Evolutionary conservation across 2,113 vertebrate species (phyloP).

Genomic region (Rhadina sibilatrix): DNA sequence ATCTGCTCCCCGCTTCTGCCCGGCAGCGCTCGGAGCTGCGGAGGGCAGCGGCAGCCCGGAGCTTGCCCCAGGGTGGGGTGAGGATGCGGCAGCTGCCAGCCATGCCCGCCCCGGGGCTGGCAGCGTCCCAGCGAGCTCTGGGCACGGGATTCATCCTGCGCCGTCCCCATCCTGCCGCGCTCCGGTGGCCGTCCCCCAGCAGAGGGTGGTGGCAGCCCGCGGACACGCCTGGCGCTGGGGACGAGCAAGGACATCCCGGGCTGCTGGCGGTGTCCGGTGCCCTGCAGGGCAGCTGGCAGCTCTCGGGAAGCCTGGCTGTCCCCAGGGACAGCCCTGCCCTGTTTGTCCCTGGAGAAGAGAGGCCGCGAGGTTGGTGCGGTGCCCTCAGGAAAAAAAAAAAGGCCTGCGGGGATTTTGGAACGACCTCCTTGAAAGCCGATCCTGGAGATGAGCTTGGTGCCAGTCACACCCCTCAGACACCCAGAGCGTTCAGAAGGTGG

Average conservation of each 20-base stretch:
- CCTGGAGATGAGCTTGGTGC: not conserved
- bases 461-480: not conserved
- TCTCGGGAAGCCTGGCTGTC: not conserved
- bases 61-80: not conserved
- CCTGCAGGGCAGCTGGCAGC: not conserved
- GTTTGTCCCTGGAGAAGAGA: accelerated
- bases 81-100: not conserved
- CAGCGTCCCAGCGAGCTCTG: accelerated
- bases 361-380: not conserved
- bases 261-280: not conserved
- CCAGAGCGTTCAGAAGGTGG: not conserved
- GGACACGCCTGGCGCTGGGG: not conserved
- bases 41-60: not conserved
- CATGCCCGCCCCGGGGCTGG: not conserved
- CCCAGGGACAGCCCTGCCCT: not conserved
- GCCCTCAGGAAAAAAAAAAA: not conserved
- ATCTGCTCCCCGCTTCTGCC: not conserved
- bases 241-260: not conserved
- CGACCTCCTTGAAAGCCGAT: not conserved
- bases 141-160: no score
- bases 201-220: constrained; percentile 17
- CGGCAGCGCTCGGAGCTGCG: not conserved
- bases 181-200: not conserved
- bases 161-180: accelerated
- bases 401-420: not conserved